phyloP scores from a whole-genome alignment of 2,888 invertebrate species.

The Standfussiana lucernea region DNA sequence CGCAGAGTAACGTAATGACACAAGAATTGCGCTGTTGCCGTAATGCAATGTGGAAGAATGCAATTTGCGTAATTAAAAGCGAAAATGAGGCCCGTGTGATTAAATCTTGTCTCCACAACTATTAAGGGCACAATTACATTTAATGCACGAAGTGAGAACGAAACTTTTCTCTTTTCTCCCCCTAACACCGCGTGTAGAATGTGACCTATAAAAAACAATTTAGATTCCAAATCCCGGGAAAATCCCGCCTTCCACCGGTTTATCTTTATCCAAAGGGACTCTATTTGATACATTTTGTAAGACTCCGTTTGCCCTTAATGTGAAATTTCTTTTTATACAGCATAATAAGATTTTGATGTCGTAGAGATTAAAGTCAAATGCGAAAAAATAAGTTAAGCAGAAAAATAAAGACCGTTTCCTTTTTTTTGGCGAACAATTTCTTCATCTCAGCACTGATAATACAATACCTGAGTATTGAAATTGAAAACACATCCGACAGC shows the following conservation, averaged over 20 bases:
- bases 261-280: conserved; percentile 80
- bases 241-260: conserved; percentile 77
- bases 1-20: conserved; percentile 60
- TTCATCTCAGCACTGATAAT: neutral
- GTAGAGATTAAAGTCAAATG: conserved; percentile 62
- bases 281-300: conserved; percentile 77
- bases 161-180: conserved; percentile 46
- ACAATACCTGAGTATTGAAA: conserved; percentile 35
- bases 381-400: conserved; percentile 37
- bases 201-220: conserved; percentile 77
- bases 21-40: conserved; percentile 47
- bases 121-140: conserved; percentile 50
- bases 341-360: conserved; percentile 61
- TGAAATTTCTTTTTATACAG: conserved; percentile 65
- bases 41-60: conserved; percentile 61
- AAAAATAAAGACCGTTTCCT: conserved; percentile 25
- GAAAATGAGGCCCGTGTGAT: conserved; percentile 54
- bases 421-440: conserved; percentile 39
- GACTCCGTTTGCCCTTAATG: conserved; percentile 64
- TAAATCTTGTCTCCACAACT: conserved; percentile 52
- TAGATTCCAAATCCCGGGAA: conserved; percentile 76
- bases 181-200: conserved; percentile 58
- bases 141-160: conserved; percentile 36
- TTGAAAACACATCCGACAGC: conserved; percentile 25
- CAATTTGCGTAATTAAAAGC: conserved; percentile 67